Base-by-base conservation (phyloP, 1,140 invertebrate species). In the Zaprionus lachaisei region DNA sequence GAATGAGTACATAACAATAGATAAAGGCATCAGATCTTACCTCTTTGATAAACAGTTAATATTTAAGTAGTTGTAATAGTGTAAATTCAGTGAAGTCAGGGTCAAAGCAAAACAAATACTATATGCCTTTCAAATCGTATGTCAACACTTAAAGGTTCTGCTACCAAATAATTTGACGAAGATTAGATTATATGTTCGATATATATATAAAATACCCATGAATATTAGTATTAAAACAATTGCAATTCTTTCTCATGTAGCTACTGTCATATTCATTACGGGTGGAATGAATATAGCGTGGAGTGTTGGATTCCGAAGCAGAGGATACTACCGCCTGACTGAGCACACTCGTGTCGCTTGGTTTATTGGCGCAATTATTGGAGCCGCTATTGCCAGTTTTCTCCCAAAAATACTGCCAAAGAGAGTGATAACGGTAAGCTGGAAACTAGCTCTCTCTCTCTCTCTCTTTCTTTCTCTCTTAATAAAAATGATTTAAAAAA, bases 221-320 rank as follows among this genome's bases (percentile, higher is more conserved):
- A 26, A 26, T 26, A 26, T 26, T 26, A 26, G 4, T 26, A 26
- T 4, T 26, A 26, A 31, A 31, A 2, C 28, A 31, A 31, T 31
- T 41, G 11, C 31, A 34, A 34, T 34, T 9, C 9, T 9, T 0
- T 22, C 20, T 0, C 7, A 47, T 44, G 1, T n/a, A 86, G 83
- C 83, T 47, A 31, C 57, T 6, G 26, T 89, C 0, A 90, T 87
- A 62, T 87, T 89, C 44, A 11, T 77, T 3, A 73, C 84, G 11
- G 84, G 84, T 28, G 84, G 84, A 26, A 69, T 87, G 81, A 84
- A 81, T 56, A 73, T 87, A 0, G 91, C 90, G 47, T 92, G 83
- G 79, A 70, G 79, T 41, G 26, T 74, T 47, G 83, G 83, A 24
- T 83, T 89, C 49, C 73, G 61, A 15, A 73, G 24, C 20, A 7